Conservation (phyloP, 2,797 vertebrate genomes). For the Syndactyla subalaris region DNA sequence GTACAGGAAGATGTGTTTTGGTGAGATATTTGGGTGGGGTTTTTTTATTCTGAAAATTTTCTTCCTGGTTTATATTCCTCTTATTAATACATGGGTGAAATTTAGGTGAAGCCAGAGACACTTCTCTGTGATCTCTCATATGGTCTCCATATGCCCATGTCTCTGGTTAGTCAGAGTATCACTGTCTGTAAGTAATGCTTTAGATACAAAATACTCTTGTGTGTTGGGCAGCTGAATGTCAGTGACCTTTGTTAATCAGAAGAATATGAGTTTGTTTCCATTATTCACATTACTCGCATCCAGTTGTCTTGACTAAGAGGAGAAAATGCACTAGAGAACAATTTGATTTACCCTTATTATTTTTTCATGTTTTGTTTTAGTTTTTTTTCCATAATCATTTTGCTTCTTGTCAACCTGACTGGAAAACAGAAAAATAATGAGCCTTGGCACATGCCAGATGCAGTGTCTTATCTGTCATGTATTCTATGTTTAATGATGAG, state of each 20-base stretch:
- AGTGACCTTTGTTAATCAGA: neutral
- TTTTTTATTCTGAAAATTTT: neutral
- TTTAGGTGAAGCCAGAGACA: neutral
- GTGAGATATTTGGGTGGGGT: neutral
- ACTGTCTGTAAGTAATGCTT: neutral
- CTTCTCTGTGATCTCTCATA: fast-evolving
- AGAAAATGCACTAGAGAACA: neutral
- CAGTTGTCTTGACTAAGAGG: neutral
- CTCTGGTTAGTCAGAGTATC: neutral
- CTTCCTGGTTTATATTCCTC: neutral
- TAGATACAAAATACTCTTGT: neutral
- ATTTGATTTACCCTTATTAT: neutral
- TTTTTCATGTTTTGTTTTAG: neutral
- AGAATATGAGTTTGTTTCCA: neutral
- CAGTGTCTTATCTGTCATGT: neutral
- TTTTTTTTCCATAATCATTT: neutral
- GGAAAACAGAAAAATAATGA: neutral
- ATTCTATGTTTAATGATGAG: neutral
- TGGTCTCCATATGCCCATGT: fast-evolving
- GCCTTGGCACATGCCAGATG: neutral
- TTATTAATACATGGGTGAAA: fast-evolving
- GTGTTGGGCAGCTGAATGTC: neutral
- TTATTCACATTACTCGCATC: neutral
- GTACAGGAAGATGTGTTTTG: neutral
- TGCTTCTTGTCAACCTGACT: neutral